Base-by-base conservation (phyloP, 2,888 invertebrate genomes). In the Chloroclysta siterata region DNA sequence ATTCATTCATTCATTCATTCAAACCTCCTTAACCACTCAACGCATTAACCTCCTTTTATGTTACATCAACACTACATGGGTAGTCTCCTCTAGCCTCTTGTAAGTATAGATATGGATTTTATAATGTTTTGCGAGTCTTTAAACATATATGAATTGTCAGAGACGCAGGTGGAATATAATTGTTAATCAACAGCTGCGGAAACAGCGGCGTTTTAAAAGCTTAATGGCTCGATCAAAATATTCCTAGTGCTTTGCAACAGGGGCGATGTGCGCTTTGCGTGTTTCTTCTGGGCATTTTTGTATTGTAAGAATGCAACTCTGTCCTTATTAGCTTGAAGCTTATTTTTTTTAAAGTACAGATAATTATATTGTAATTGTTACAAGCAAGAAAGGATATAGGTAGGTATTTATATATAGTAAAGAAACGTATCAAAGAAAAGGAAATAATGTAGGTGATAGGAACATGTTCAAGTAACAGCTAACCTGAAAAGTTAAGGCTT, bases 91-190 rank as follows among this genome's bases (percentile, higher is more conserved):
- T 8, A 8, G 15, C 8, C 22, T 22, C 22, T 44, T 14, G 47
- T 54, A n/a, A 36, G 17, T 29, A 44, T 44, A 7, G n/a, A 46
- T 36, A 28, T 5, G 22, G 60, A 28, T 64, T 64, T 60, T 60
- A n/a, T 13, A 47, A 44, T 13, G 56, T 46, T 41, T 63, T 63
- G 71, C 69, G 72, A 72, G 75, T 72, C 77, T 74, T 75, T 77
- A 75, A 76, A 75, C 73, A 74, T 72, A 67, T 69, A 79, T 72
- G 70, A 76, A 78, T 73, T 74, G 73, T 3, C 74, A 64, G 64
- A 69, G 75, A 83, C 53, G 64, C 90, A 91, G 90, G 90, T 90
- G 90, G 77, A 74, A 70, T 72, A 67, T 84, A 83, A 88, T 88
- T 85, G 81, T 79, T 81, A 80, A 80, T 83, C 80, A 83, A 79